Evolutionary conservation across 2,888 invertebrate species (phyloP).

Genomic region (Chymomyza fuscimana): DNA sequence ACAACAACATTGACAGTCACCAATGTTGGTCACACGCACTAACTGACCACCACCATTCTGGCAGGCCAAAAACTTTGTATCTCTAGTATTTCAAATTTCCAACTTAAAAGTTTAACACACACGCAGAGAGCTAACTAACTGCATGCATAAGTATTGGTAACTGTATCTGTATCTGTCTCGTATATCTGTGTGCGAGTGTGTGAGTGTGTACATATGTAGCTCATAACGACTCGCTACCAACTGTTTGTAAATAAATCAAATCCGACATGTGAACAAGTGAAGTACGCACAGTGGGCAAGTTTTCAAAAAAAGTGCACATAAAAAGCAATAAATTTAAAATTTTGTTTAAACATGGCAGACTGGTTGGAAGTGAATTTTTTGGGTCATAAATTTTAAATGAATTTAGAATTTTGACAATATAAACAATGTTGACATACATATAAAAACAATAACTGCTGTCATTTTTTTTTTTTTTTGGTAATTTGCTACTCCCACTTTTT

Average conservation of each 20-base stretch:
- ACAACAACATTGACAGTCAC: slow-evolving; percentile 35
- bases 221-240: slow-evolving; percentile 53
- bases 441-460: too few species aligned
- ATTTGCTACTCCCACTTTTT: too few species aligned
- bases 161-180: not conserved
- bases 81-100: slow-evolving; percentile 49
- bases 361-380: too few species aligned
- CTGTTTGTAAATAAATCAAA: slow-evolving; percentile 58
- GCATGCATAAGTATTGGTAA: not conserved
- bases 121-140: not conserved
- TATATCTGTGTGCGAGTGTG: not conserved
- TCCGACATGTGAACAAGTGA: slow-evolving; percentile 15
- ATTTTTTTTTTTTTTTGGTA: too few species aligned
- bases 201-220: slow-evolving; percentile 56
- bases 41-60: not conserved
- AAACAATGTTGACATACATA: too few species aligned
- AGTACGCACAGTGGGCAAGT: slow-evolving; percentile 45
- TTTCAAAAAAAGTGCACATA: not conserved
- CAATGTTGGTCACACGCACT: slow-evolving; percentile 32
- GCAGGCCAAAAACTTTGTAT: slow-evolving; percentile 38
- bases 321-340: too few species aligned
- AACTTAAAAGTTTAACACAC: slow-evolving; percentile 40
- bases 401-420: too few species aligned
- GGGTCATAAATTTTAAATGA: too few species aligned
- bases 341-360: too few species aligned